Evolutionary conservation across 2,888 invertebrate genomes (phyloP).

Genomic region (Coronaproctus castanopsis): DNA sequence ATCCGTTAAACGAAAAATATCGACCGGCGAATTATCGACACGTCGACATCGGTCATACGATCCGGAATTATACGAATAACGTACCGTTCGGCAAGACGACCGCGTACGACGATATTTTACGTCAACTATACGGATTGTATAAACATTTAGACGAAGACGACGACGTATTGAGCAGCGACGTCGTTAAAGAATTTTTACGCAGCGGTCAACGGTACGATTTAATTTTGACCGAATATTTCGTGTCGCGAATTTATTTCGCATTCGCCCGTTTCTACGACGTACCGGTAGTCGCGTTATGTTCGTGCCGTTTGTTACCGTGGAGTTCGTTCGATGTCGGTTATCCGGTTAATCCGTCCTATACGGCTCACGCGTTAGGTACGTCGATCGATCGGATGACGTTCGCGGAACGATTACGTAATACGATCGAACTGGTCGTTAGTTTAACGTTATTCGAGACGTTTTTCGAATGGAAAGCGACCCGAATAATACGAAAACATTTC

Average conservation of each 20-base stretch:
- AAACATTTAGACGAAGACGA: background rate
- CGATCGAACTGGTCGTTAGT: background rate
- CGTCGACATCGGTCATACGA: slow-evolving; percentile 3
- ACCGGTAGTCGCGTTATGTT: slow-evolving; percentile 11
- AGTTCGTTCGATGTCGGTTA: slow-evolving; percentile 4
- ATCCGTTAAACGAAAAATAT: slow-evolving; percentile 1
- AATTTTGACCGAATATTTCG: slow-evolving; percentile 11
- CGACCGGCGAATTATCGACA: slow-evolving; percentile 10
- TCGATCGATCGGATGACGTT: slow-evolving; percentile 10
- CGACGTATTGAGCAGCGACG: background rate
- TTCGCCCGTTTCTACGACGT: slow-evolving; percentile 6
- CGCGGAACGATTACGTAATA: slow-evolving; percentile 5
- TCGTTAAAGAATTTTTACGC: slow-evolving; percentile 2
- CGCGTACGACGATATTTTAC: background rate
- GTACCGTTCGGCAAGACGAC: background rate
- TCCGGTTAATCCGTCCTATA: slow-evolving; percentile 7
- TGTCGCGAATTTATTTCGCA: slow-evolving; percentile 7
- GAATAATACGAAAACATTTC: slow-evolving; percentile 6
- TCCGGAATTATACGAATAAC: background rate
- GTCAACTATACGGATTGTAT: background rate
- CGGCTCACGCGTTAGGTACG: slow-evolving; percentile 1
- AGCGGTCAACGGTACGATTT: slow-evolving; percentile 7
- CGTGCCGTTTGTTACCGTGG: slow-evolving; percentile 9
- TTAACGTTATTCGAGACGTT: background rate
- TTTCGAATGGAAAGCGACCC: slow-evolving; percentile 2